A percentile compares a stretch with the other conserved stretches of the same genome.
Evolutionary conservation across 1,140 invertebrate genomes (phyloP).

Genomic region (Cydia pomonella): DNA sequence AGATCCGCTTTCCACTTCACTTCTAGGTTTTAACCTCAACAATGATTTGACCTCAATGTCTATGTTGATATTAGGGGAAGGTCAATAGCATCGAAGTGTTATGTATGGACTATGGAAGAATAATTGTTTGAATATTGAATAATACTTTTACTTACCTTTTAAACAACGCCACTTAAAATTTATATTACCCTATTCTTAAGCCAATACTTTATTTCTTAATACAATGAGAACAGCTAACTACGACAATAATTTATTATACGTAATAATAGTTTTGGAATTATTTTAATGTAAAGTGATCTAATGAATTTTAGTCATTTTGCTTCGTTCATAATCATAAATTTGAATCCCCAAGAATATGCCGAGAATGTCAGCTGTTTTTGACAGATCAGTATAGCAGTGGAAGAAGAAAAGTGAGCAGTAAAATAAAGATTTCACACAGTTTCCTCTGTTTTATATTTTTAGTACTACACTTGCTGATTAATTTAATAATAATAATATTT

Average conservation of each 20-base stretch:
- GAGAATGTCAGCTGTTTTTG: conserved; percentile 28
- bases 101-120: background rate
- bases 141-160: background rate
- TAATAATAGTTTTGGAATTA: conserved; percentile 9
- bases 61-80: background rate
- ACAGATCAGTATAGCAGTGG: background rate
- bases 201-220: background rate
- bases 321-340: conserved; percentile 8
- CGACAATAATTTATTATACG: background rate
- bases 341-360: conserved; percentile 4
- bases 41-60: background rate
- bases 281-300: background rate
- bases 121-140: background rate
- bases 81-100: background rate
- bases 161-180: background rate
- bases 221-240: background rate
- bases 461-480: background rate
- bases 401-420: conserved; percentile 15
- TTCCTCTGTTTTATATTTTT: background rate
- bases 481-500: background rate
- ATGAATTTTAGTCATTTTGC: background rate
- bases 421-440: background rate
- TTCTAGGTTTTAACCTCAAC: background rate
- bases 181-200: background rate
- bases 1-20: background rate